These are phyloP conservation scores for Hoplostethus atlanticus DNA, from an alignment of 2,797 vertebrate species.

Conservation along the genomic window DNA sequence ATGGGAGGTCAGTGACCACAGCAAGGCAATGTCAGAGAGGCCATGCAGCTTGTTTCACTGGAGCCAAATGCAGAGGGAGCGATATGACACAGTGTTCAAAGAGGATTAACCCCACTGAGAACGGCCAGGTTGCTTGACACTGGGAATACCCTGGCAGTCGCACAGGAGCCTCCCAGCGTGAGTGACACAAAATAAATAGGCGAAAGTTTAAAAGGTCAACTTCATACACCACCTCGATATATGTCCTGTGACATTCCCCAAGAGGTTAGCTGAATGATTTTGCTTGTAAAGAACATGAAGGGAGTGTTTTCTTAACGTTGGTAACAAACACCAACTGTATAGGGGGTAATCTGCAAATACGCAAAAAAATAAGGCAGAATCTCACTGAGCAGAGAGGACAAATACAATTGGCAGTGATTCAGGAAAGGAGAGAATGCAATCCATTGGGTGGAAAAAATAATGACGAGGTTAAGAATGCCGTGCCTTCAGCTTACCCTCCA, in stretches of 20 bases:
- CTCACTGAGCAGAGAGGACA: slow-evolving; percentile 25
- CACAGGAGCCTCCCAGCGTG: too few species aligned
- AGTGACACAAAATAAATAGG: not conserved
- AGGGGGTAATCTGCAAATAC: not conserved
- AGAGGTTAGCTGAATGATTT: too few species aligned
- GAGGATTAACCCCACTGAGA: slow-evolving; percentile 57
- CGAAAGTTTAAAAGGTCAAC: not conserved
- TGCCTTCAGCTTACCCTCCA: slow-evolving; percentile 42
- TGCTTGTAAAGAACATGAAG: too few species aligned
- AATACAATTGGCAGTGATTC: slow-evolving; percentile 42
- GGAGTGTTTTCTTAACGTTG: not conserved
- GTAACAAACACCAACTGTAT: too few species aligned
- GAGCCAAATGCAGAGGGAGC: slow-evolving; percentile 26
- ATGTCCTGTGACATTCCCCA: not conserved
- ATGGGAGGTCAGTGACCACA: slow-evolving; percentile 55
- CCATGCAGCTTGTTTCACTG: slow-evolving; percentile 2
- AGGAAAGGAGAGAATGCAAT: slow-evolving; percentile 51
- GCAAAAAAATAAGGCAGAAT: too few species aligned
- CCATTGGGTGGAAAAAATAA: slow-evolving; percentile 50
- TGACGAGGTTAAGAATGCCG: slow-evolving; percentile 50
- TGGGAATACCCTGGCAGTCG: not conserved
- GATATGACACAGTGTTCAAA: slow-evolving; percentile 38
- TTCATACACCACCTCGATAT: not conserved
- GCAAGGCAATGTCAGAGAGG: slow-evolving; percentile 31
- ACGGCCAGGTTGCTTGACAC: slow-evolving; percentile 26